A percentile compares a stretch with the other conserved stretches of the same genome.
Evolutionary conservation across 2,888 invertebrate genomes (phyloP).

Genomic region (Microctonus brassicae): DNA sequence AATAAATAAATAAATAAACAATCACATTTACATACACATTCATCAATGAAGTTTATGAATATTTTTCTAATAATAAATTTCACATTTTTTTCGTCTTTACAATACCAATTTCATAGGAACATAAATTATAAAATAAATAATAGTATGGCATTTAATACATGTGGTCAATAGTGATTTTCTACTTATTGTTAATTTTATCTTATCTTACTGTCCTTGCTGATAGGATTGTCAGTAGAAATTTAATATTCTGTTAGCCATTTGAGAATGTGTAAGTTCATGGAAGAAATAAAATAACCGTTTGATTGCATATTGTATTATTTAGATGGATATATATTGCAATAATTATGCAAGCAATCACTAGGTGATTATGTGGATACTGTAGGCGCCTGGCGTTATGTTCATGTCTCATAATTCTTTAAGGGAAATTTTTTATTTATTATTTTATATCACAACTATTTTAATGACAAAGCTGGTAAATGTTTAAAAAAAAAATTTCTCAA

Average conservation of each 20-base stretch:
- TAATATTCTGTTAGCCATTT: background rate
- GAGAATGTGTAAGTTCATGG: background rate
- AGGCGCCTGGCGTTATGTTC: conserved; percentile 35
- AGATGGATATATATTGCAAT: background rate
- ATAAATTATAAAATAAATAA: background rate
- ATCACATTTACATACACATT: no score
- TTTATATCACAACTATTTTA: no score
- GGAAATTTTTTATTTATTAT: no score
- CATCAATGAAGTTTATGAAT: no score
- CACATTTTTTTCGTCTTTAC: no score
- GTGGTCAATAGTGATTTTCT: background rate
- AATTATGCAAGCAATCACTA: conserved; percentile 8
- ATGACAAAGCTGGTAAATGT: conserved; percentile 12
- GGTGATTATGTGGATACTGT: conserved; percentile 34
- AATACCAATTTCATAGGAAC: no score
- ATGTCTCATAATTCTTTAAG: conserved; percentile 11
- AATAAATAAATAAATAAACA: background rate
- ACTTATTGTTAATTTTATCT: background rate
- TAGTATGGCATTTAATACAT: background rate
- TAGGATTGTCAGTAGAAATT: conserved; percentile 10
- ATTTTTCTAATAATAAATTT: no score
- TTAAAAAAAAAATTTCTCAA: background rate
- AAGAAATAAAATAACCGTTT: background rate
- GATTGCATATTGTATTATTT: background rate
- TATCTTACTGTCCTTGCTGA: background rate